Evolutionary conservation across 2,888 invertebrate species (phyloP).

Genomic region (Drosophila prolongata): DNA sequence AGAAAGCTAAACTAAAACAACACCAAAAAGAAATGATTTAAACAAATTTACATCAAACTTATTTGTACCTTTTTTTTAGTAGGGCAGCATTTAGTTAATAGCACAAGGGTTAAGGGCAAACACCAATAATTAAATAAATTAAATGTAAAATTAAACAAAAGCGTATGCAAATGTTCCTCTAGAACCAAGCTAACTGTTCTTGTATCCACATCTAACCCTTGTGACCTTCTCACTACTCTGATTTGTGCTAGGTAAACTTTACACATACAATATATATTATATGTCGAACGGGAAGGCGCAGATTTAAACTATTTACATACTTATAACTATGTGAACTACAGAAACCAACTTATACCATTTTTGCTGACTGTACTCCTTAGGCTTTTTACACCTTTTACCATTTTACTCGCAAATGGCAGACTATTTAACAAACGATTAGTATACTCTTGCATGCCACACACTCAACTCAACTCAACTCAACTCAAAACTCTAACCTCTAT

Average conservation of each 20-base stretch:
- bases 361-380: constrained; percentile 84
- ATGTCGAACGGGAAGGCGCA: constrained; percentile 31
- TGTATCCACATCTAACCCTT: constrained; percentile 18
- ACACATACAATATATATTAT: constrained; percentile 32
- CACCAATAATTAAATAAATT: constrained; percentile 27
- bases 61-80: constrained; percentile 33
- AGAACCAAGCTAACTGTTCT: constrained; percentile 40
- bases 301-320: constrained; percentile 51
- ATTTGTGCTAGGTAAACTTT: constrained; percentile 20
- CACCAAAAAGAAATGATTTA: constrained; percentile 36
- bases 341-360: constrained; percentile 74
- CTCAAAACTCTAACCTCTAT: constrained; percentile 2
- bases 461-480: constrained; percentile 33
- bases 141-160: background rate
- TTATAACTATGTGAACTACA: constrained; percentile 45
- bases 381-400: constrained; percentile 83
- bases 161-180: constrained; percentile 37
- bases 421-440: constrained; percentile 44
- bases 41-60: constrained; percentile 37
- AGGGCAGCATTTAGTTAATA: constrained; percentile 52
- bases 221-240: constrained; percentile 26
- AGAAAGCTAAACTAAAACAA: constrained; percentile 12
- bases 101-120: constrained; percentile 59
- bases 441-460: constrained; percentile 60
- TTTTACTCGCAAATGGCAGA: constrained; percentile 63